phyloP scores from a whole-genome alignment of 1,140 invertebrate species.

The Drosophila tristis region DNA sequence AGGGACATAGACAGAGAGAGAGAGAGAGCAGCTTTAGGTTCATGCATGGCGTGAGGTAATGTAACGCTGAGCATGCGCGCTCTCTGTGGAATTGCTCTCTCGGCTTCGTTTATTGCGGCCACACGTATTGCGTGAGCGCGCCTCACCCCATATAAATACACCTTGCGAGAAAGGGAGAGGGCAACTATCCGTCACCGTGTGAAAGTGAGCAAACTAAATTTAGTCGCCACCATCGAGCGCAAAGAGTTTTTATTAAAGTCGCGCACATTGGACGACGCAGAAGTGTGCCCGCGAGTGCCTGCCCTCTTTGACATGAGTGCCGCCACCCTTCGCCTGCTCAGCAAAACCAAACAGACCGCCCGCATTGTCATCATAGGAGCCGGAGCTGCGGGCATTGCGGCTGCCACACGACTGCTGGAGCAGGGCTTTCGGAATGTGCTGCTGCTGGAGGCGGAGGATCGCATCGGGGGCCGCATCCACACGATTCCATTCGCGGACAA shows the following conservation, averaged over 20 bases:
- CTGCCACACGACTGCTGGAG: slow-evolving; percentile 85
- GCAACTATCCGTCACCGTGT: not conserved
- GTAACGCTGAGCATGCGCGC: too few relatives aligned
- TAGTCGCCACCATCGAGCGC: slow-evolving; percentile 44
- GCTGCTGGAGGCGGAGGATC: slow-evolving; percentile 88
- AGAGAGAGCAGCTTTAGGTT: not conserved
- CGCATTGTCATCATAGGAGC: slow-evolving; percentile 86
- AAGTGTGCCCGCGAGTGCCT: not conserved
- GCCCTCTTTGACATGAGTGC: slow-evolving; percentile 21
- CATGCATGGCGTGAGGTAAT: too few relatives aligned
- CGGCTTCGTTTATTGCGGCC: too few relatives aligned
- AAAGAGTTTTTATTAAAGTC: not conserved
- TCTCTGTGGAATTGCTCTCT: too few relatives aligned
- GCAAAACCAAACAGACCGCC: slow-evolving; percentile 58
- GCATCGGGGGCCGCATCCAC: slow-evolving; percentile 89
- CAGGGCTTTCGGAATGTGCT: slow-evolving; percentile 86
- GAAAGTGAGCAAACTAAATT: slow-evolving; percentile 17
- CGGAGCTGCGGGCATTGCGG: slow-evolving; percentile 86
- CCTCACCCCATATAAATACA: too few relatives aligned
- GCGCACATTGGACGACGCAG: too few relatives aligned
- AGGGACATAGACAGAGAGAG: too few relatives aligned
- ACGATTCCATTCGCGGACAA: slow-evolving; percentile 87
- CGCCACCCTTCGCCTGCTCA: slow-evolving; percentile 40
- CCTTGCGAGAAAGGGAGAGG: not conserved
- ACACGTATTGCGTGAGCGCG: too few relatives aligned